Conservation (phyloP, 2,797 vertebrate species). For the Balearica regulorum region DNA sequence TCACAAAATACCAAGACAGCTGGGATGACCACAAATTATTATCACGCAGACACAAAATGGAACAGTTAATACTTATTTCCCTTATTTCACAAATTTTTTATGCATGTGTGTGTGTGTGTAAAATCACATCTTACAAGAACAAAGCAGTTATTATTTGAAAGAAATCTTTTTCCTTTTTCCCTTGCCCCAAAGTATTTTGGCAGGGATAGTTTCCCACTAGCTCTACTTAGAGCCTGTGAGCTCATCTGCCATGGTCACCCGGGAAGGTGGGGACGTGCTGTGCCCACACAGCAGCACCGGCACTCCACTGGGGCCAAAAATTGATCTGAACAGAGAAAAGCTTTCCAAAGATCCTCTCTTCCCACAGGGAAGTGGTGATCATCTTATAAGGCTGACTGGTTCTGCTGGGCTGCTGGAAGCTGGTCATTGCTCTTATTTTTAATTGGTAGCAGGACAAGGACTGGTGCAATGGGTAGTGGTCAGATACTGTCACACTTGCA, state of each 20-base stretch:
- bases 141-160: neutral
- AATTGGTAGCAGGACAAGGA: neutral
- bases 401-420: neutral
- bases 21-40: neutral
- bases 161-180: neutral
- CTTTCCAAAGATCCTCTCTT: neutral
- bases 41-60: neutral
- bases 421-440: neutral
- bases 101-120: too few relatives aligned
- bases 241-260: neutral
- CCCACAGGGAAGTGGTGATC: neutral
- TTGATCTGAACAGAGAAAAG: neutral
- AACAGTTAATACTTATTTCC: neutral
- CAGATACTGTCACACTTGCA: neutral
- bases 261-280: neutral
- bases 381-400: neutral
- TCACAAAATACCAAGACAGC: neutral
- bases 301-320: neutral
- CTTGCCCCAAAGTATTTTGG: neutral
- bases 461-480: neutral
- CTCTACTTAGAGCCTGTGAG: neutral
- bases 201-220: neutral
- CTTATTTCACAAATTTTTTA: neutral
- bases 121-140: neutral
- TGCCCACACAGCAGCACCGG: fast-evolving